Conservation (phyloP, 2,113 vertebrate species). For the Dinomys branickii region DNA sequence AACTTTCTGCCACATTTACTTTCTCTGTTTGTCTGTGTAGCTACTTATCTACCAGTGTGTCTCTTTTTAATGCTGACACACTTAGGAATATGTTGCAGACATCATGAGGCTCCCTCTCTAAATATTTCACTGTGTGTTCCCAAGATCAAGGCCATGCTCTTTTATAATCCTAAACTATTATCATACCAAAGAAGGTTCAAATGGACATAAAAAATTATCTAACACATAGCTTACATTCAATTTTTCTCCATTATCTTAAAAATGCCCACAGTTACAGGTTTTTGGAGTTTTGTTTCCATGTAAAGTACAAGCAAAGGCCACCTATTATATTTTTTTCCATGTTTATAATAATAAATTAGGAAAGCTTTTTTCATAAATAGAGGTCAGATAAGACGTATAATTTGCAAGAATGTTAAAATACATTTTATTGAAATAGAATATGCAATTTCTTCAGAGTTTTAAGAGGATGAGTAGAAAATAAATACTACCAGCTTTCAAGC, state of each 20-base stretch:
- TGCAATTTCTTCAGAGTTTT: neutral
- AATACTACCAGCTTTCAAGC: neutral
- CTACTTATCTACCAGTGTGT: neutral
- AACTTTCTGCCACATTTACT: neutral
- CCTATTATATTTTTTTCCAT: neutral
- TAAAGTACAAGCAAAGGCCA: neutral
- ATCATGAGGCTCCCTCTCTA: neutral
- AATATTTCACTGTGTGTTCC: neutral
- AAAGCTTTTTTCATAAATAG: neutral
- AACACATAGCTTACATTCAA: neutral
- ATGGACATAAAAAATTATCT: neutral
- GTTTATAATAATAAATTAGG: slow-evolving; percentile 27
- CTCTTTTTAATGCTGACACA: neutral
- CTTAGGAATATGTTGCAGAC: neutral
- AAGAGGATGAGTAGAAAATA: neutral
- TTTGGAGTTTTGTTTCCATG: neutral
- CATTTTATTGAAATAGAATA: neutral
- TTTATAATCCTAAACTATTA: neutral
- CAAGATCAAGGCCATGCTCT: neutral
- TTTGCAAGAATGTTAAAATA: neutral
- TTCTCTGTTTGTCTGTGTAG: neutral
- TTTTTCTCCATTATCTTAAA: neutral
- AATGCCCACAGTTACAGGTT: neutral
- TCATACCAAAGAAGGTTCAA: neutral
- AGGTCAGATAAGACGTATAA: neutral